These are phyloP conservation scores for Pemphredon lugubris DNA, from an alignment of 2,888 invertebrate genomes.

Conservation along the genomic window DNA sequence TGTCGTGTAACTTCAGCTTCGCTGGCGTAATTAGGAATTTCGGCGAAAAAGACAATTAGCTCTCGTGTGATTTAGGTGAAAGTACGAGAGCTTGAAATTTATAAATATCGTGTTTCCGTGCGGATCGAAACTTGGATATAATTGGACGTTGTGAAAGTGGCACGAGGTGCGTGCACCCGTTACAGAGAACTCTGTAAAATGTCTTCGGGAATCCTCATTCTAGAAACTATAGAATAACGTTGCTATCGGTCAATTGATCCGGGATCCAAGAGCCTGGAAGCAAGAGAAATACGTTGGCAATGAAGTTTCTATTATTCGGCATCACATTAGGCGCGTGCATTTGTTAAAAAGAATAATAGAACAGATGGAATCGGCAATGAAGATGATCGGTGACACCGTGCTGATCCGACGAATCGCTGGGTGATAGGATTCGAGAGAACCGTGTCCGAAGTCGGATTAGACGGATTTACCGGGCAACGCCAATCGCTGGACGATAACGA, in stretches of 20 bases:
- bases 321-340: too few species aligned
- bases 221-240: not conserved
- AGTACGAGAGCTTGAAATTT: not conserved
- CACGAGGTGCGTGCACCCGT: not conserved
- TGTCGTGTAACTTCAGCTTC: slow-evolving; percentile 42
- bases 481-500: slow-evolving; percentile 13
- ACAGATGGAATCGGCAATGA: not conserved
- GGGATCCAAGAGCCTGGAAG: not conserved
- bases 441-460: not conserved
- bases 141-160: slow-evolving; percentile 23
- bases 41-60: not conserved
- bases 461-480: slow-evolving; percentile 1
- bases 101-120: too few species aligned
- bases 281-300: not conserved
- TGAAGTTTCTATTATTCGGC: not conserved
- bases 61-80: not conserved
- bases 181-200: slow-evolving; percentile 15
- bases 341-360: not conserved
- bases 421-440: not conserved
- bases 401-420: not conserved
- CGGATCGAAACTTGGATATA: not conserved
- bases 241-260: too few species aligned
- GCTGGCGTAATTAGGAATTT: not conserved
- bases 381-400: not conserved
- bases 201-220: not conserved